Evolutionary conservation across 2,888 invertebrate genomes (phyloP), one percentile per base, ranked within the genome.

Genomic region (Chirona hameri): DNA sequence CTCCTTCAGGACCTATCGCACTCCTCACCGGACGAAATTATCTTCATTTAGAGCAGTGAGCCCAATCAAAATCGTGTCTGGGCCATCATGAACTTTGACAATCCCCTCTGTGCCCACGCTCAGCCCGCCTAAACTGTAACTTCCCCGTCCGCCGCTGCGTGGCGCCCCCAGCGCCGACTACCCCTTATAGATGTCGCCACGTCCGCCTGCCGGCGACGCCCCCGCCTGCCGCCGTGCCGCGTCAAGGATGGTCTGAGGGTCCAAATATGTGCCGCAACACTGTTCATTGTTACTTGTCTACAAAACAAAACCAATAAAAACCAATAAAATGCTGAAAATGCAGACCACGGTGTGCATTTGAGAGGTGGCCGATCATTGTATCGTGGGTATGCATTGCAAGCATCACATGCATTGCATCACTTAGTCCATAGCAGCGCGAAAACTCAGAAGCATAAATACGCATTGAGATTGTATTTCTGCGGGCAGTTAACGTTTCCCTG

Each of bases 221-320:
- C 10, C 24, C 52, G 80, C n/a, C 39, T 9, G 46, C 76, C 46
- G 9, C 46, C 39, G 24, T 46, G 39, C 39, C 76, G 24, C 10
- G 76, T 80, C 80, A 48, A 48, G 48, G 80, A 80, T 52, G 80
- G 80, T 80, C 80, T 80, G 80, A 80, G 80, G 80, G 80, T 80
- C 80, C 80, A 80, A 80, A 27, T 14, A 80, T 55, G 80, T 80
- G 80, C 80, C 80, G 80, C 80, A 29, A 39, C 24, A 76, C 12
- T 76, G 76, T 76, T 76, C 24, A 76, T 46, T 76, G 76, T 76
- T 76, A 76, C 76, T 76, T 76, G 76, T 76, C 76, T 21, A 76
- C 76, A 24, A 39, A 31, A 7, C 15, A 72, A 76, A 76, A 4
- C 39, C 27, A 46, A 9, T 46, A 76, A 76, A 76, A 76, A 76